These are phyloP conservation scores for Geotrupes spiniger DNA, from an alignment of 2,888 invertebrate species.

Conservation along the genomic window DNA sequence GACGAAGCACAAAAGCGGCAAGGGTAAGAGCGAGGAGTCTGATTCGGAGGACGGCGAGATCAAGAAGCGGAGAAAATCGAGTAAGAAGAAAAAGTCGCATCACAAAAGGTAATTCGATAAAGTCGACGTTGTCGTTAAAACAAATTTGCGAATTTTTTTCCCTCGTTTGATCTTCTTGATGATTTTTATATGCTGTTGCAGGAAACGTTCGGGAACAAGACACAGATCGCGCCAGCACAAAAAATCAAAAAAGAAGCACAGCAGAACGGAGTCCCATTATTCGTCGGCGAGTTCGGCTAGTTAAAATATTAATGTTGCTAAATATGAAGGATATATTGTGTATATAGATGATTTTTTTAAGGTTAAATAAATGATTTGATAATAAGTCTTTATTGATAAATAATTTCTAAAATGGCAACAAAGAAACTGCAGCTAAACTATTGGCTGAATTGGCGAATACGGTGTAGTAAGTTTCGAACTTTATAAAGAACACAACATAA, in stretches of 20 bases:
- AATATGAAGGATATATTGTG: slow-evolving; percentile 6
- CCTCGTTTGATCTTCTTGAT: background rate
- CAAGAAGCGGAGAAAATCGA: slow-evolving; percentile 45
- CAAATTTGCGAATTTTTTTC: slow-evolving; percentile 1
- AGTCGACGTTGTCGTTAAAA: too few relatives aligned
- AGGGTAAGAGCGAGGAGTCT: slow-evolving; percentile 28
- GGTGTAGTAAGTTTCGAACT: too few relatives aligned
- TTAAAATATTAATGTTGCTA: slow-evolving; percentile 6
- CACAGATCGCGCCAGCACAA: slow-evolving; percentile 37
- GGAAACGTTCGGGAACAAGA: slow-evolving; percentile 42
- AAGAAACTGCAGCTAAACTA: too few relatives aligned
- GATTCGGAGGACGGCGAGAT: slow-evolving; percentile 42
- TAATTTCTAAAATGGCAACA: too few relatives aligned
- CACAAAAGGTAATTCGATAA: slow-evolving; percentile 53
- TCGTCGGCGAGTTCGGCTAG: slow-evolving; percentile 14
- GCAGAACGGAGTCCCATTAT: slow-evolving; percentile 15
- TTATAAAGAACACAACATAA: too few relatives aligned
- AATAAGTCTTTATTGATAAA: too few relatives aligned
- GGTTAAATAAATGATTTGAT: background rate
- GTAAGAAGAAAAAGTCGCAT: slow-evolving; percentile 52
- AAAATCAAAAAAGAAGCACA: slow-evolving; percentile 39
- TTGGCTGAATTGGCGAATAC: too few relatives aligned
- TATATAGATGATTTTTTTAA: slow-evolving; percentile 2
- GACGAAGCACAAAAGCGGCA: slow-evolving; percentile 19
- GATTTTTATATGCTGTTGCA: slow-evolving; percentile 24